A percentile compares a stretch with the other conserved stretches of the same genome.
phyloP scores from a whole-genome alignment of 1,140 invertebrate species.

The Drosophila ogumai region DNA sequence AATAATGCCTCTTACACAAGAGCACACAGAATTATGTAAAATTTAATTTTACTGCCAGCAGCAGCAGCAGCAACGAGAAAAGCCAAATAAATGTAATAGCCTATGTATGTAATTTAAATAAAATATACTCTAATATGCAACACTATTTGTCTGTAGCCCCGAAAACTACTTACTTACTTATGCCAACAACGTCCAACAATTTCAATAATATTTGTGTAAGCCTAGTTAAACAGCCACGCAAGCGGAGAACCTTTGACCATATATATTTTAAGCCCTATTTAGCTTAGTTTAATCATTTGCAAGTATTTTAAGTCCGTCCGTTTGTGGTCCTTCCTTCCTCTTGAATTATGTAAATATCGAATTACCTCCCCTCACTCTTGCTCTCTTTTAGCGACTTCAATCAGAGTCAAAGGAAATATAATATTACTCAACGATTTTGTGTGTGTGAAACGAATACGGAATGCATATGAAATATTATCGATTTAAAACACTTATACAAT shows the following conservation, averaged over 20 bases:
- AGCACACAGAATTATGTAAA: slow-evolving; percentile 67
- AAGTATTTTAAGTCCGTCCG: slow-evolving; percentile 61
- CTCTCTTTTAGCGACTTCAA: slow-evolving; percentile 14
- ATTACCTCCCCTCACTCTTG: slow-evolving; percentile 13
- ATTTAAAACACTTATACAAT: slow-evolving; percentile 44
- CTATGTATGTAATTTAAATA: slow-evolving; percentile 76
- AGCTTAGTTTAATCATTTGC: slow-evolving; percentile 74
- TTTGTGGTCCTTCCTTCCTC: slow-evolving; percentile 8
- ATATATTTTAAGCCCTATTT: slow-evolving; percentile 71
- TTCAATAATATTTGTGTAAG: slow-evolving; percentile 80
- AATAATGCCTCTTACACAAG: slow-evolving; percentile 65
- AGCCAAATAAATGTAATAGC: slow-evolving; percentile 78
- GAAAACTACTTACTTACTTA: slow-evolving; percentile 79
- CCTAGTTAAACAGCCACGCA: slow-evolving; percentile 31
- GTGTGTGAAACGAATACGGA: slow-evolving; percentile 31
- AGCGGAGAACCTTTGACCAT: slow-evolving; percentile 47
- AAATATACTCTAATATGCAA: slow-evolving; percentile 43
- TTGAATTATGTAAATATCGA: slow-evolving; percentile 62
- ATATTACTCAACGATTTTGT: slow-evolving; percentile 51
- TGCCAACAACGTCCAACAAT: slow-evolving; percentile 80
- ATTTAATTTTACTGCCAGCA: slow-evolving; percentile 72
- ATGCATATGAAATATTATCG: slow-evolving; percentile 56
- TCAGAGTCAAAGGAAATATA: slow-evolving; percentile 29
- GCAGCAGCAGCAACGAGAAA: slow-evolving; percentile 47
- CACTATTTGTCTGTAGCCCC: slow-evolving; percentile 44